Percentiles rank a stretch among this genome's conserved stretches.
These are phyloP conservation scores for Pemphigus obesinymphae DNA, from an alignment of 1,140 invertebrate species.

Conservation along the genomic window DNA sequence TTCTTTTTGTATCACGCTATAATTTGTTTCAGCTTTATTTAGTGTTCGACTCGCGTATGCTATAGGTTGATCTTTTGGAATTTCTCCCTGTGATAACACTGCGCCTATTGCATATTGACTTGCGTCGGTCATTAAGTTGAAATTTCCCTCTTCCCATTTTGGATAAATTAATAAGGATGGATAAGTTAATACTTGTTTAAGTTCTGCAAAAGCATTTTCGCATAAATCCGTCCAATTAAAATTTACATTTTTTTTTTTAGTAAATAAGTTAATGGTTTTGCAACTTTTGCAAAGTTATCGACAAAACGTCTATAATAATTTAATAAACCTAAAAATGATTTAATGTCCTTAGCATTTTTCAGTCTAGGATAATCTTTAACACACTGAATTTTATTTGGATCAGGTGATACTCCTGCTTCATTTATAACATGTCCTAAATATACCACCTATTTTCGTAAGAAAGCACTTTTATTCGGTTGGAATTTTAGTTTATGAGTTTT, in stretches of 20 bases:
- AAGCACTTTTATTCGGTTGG: constrained; percentile 6
- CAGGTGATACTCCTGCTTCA: neutral
- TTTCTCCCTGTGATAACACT: no score
- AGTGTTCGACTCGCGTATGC: no score
- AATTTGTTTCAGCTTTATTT: no score
- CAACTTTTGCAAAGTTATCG: constrained; percentile 45
- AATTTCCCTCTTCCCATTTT: constrained; percentile 48
- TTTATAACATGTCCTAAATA: constrained; percentile 36
- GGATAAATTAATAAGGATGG: constrained; percentile 48
- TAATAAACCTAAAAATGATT: constrained; percentile 45
- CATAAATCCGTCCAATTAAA: neutral
- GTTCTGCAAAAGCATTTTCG: neutral
- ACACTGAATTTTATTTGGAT: constrained; percentile 44
- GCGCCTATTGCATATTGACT: no score
- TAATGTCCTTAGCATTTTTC: constrained; percentile 45
- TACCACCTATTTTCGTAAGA: neutral
- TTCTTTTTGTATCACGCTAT: no score
- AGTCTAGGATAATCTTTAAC: constrained; percentile 51
- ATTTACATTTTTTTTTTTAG: neutral
- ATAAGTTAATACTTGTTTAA: constrained; percentile 47
- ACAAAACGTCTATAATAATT: constrained; percentile 51
- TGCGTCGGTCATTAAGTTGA: constrained; percentile 48
- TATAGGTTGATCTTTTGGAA: no score
- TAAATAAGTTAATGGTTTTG: neutral
- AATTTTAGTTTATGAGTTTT: neutral